Percentiles rank a stretch among this genome's conserved stretches.
These are phyloP conservation scores for Aleiodes leptofemur DNA, from an alignment of 2,888 invertebrate species.

Conservation along the genomic window DNA sequence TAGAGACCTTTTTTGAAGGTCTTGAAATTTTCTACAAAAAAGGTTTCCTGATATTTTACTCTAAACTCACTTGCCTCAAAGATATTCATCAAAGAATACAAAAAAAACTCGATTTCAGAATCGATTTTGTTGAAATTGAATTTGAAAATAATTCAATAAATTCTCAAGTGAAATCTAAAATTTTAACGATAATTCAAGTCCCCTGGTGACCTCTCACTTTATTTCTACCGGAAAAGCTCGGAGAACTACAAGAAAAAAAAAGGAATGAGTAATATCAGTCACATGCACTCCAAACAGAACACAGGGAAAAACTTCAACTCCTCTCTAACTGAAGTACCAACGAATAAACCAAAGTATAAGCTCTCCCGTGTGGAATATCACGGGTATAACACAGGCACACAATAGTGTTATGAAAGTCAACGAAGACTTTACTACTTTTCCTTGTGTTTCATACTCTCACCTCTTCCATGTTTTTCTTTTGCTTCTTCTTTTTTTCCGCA, in stretches of 20 bases:
- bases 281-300: slow-evolving; percentile 9
- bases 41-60: too few relatives aligned
- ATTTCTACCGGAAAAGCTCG: too few relatives aligned
- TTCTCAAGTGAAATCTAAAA: too few relatives aligned
- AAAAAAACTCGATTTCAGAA: too few relatives aligned
- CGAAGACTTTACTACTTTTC: slow-evolving; percentile 16
- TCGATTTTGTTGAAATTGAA: too few relatives aligned
- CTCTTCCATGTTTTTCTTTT: slow-evolving; percentile 1
- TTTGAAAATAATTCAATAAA: too few relatives aligned
- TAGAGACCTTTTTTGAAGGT: too few relatives aligned
- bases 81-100: too few relatives aligned
- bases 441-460: not conserved
- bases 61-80: too few relatives aligned
- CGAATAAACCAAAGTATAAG: slow-evolving; percentile 28
- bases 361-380: slow-evolving; percentile 17
- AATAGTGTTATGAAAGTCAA: slow-evolving; percentile 34
- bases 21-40: too few relatives aligned
- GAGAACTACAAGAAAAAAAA: not conserved
- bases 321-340: slow-evolving; percentile 16
- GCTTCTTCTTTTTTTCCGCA: not conserved
- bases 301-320: slow-evolving; percentile 22
- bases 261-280: slow-evolving; percentile 1
- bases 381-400: slow-evolving; percentile 13
- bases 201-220: too few relatives aligned
- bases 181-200: too few relatives aligned